phyloP scores from a whole-genome alignment of 2,888 invertebrate species.

The Sturmia bella region DNA sequence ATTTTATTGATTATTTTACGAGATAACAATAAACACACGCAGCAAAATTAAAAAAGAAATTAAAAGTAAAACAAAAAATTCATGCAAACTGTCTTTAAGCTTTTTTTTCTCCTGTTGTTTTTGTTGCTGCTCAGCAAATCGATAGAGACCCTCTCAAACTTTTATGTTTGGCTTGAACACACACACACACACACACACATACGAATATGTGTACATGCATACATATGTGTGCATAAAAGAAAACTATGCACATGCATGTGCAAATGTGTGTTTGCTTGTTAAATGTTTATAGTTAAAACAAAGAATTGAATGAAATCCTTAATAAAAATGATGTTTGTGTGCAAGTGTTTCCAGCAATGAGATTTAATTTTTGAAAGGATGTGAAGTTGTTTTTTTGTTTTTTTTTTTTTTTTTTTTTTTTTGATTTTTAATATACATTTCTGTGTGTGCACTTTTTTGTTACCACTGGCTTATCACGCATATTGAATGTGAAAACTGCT shows the following conservation, averaged over 20 bases:
- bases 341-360: not conserved
- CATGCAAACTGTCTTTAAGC: constrained; percentile 41
- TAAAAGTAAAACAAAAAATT: constrained; percentile 13
- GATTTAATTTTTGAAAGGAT: constrained; percentile 48
- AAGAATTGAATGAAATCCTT: constrained; percentile 5
- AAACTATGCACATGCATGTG: not conserved
- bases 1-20: constrained; percentile 57
- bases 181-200: not conserved
- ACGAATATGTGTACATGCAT: not conserved
- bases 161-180: not conserved
- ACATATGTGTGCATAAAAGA: too few species aligned
- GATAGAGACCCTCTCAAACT: constrained; percentile 6
- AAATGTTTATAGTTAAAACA: constrained; percentile 19
- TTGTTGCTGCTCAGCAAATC: constrained; percentile 16
- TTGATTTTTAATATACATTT: too few species aligned
- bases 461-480: constrained; percentile 26
- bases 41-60: constrained; percentile 3
- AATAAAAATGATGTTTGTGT: not conserved
- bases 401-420: not conserved
- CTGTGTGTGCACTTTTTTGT: too few species aligned
- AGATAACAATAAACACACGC: constrained; percentile 55
- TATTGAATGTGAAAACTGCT: constrained; percentile 18
- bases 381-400: constrained; percentile 9
- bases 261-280: not conserved
- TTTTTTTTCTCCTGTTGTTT: constrained; percentile 22